Evolutionary conservation across 2,888 invertebrate species (phyloP).

Genomic region (Leptothorax acervorum): DNA sequence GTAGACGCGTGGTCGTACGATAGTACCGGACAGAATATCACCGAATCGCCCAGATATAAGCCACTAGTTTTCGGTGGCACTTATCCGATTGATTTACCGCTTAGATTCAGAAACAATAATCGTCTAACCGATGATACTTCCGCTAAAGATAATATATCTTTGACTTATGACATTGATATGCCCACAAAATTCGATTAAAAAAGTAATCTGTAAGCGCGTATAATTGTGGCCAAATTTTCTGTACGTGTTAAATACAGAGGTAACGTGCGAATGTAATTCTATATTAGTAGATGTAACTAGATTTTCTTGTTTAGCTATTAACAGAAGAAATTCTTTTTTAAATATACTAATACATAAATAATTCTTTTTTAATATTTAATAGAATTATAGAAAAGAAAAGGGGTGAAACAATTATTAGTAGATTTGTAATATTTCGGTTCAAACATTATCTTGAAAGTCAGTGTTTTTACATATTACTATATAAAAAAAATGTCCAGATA

Average conservation of each 20-base stretch:
- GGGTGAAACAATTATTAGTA: background rate
- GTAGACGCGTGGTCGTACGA: slow-evolving; percentile 88
- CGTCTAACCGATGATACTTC: slow-evolving; percentile 52
- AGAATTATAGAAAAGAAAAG: background rate
- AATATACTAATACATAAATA: background rate
- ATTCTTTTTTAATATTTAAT: background rate
- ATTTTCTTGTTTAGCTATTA: background rate
- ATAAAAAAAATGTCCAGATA: slow-evolving; percentile 11
- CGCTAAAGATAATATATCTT: slow-evolving; percentile 73
- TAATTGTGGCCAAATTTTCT: background rate
- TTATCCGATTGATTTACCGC: slow-evolving; percentile 93
- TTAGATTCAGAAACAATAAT: slow-evolving; percentile 69
- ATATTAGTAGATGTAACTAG: background rate
- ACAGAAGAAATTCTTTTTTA: background rate
- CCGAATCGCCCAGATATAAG: slow-evolving; percentile 85
- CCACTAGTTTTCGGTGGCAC: slow-evolving; percentile 94
- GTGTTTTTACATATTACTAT: background rate
- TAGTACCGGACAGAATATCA: slow-evolving; percentile 65
- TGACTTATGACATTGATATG: slow-evolving; percentile 87
- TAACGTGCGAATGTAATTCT: background rate
- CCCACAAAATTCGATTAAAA: slow-evolving; percentile 76
- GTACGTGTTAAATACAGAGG: slow-evolving; percentile 1
- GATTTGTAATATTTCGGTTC: background rate
- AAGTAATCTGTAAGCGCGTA: slow-evolving; percentile 3
- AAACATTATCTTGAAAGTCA: background rate